Conservation (phyloP, 2,888 invertebrate species). For the Sinodicranocentrus sp. region DNA sequence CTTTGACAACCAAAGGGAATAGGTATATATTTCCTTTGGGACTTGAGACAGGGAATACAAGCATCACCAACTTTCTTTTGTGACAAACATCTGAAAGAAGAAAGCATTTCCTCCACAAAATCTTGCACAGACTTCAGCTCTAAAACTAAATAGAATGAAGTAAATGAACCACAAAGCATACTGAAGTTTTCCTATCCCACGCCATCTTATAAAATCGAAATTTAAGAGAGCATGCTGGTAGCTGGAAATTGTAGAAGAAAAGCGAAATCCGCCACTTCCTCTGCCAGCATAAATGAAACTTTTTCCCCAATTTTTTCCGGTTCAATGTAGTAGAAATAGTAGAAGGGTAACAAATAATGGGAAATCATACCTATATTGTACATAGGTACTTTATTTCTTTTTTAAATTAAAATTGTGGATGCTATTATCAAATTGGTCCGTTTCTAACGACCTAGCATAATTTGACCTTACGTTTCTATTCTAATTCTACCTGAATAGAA, state of each 20-base stretch:
- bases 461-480: too few species aligned
- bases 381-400: too few species aligned
- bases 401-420: too few species aligned
- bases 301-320: slow-evolving; percentile 47
- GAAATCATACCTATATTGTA: too few species aligned
- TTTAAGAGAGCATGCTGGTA: too few species aligned
- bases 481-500: too few species aligned
- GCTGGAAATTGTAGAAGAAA: too few species aligned
- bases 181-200: slow-evolving; percentile 8
- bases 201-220: too few species aligned
- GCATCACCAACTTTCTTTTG: slow-evolving; percentile 25
- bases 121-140: slow-evolving; percentile 26
- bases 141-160: slow-evolving; percentile 60
- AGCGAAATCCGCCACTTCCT: neutral
- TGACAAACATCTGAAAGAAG: slow-evolving; percentile 7
- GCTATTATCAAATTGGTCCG: too few species aligned
- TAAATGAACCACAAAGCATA: slow-evolving; percentile 64
- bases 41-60: slow-evolving; percentile 28
- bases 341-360: too few species aligned
- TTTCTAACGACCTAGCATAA: too few species aligned
- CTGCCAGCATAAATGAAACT: neutral
- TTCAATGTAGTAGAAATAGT: slow-evolving; percentile 56
- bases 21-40: slow-evolving; percentile 53
- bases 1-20: slow-evolving; percentile 32
- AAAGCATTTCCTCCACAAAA: slow-evolving; percentile 12